These are phyloP conservation scores for Herminia tarsipennalis DNA, from an alignment of 2,888 invertebrate genomes.

Conservation along the genomic window DNA sequence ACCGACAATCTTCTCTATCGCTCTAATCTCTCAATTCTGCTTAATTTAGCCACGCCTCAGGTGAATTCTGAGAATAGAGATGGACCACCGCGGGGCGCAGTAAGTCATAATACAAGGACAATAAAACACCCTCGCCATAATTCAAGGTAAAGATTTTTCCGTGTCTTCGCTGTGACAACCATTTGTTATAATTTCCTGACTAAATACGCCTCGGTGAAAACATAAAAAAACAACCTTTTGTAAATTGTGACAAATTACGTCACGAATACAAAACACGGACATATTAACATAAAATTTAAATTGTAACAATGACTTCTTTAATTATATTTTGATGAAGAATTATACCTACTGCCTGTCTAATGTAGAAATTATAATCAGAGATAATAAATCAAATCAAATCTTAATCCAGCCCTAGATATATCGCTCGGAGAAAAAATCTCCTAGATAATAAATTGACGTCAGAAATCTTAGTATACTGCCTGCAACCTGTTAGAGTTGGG, in stretches of 20 bases:
- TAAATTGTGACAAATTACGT: conserved; percentile 69
- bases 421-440: no score
- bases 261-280: conserved; percentile 34
- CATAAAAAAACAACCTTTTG: conserved; percentile 50
- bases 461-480: no score
- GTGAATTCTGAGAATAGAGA: background rate
- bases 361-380: no score
- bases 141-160: conserved; percentile 49
- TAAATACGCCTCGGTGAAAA: conserved; percentile 51
- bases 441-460: no score
- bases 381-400: no score
- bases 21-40: no score
- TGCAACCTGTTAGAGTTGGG: no score
- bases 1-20: no score
- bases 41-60: no score
- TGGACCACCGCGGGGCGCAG: conserved; percentile 14
- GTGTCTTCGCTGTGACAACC: conserved; percentile 37
- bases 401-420: no score
- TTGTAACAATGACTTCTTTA: conserved; percentile 1
- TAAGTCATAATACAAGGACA: conserved; percentile 41
- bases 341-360: no score
- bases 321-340: background rate
- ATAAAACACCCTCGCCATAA: conserved; percentile 45
- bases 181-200: conserved; percentile 66
- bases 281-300: conserved; percentile 23